Evolutionary conservation across 2,113 vertebrate species (phyloP).

Genomic region (Ginglymostoma cirratum): DNA sequence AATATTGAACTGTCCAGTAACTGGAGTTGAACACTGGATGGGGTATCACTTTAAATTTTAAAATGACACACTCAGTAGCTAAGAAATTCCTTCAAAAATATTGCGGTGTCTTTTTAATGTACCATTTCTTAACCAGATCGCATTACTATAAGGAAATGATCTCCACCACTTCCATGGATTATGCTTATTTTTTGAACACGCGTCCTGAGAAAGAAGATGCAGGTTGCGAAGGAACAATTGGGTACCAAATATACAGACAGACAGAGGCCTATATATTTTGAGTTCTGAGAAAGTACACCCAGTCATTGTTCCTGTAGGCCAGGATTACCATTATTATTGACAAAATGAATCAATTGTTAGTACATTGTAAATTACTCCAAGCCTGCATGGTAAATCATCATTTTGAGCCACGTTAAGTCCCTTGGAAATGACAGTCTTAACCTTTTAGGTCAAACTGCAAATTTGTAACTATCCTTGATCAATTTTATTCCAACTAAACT

Average conservation of each 20-base stretch:
- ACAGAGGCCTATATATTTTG: not conserved
- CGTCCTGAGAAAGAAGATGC: not conserved
- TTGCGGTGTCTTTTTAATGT: not conserved
- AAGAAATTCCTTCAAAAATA: not conserved
- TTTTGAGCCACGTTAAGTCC: not conserved
- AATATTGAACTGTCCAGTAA: not conserved
- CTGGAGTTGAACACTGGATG: not conserved
- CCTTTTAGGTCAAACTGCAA: not conserved
- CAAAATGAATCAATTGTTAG: not conserved
- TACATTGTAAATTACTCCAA: not conserved
- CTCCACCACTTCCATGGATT: not conserved
- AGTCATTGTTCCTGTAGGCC: not conserved
- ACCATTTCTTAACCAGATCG: not conserved
- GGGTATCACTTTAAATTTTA: not conserved
- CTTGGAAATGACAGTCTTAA: not conserved
- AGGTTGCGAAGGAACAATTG: not conserved
- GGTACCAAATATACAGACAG: not conserved
- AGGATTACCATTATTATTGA: slow-evolving; percentile 2
- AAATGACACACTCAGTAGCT: not conserved
- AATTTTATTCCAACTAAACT: not conserved
- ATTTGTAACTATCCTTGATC: not conserved
- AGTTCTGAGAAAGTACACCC: not conserved
- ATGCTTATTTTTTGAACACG: not conserved
- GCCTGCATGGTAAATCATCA: not conserved
- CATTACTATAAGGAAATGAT: not conserved